Base-by-base conservation (phyloP, 2,797 vertebrate genomes). In the Lepilemur septentrionalis region DNA sequence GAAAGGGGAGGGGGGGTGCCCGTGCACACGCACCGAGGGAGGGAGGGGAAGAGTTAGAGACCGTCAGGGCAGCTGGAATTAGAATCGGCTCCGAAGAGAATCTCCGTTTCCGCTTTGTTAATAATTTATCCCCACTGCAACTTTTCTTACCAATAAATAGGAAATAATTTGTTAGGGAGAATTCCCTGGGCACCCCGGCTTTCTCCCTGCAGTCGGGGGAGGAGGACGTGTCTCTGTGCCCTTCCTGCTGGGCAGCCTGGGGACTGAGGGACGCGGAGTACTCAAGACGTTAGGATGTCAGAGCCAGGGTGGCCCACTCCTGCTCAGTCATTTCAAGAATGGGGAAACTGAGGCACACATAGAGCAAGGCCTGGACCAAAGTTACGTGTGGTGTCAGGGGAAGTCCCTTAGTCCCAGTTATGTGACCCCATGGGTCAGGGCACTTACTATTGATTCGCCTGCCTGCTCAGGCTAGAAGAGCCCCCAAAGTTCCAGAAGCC, bases 71-170 rank as follows among this genome's bases (percentile, higher is more conserved):
- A 0, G 97, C 98, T 97, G 88, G 98, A 98, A 98, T 98, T 98
- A 98, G 98, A 98, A 98, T 97, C 98, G 69, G 97, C 96, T 96
- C 98, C 94, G 96, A 98, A 97, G 97, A 98, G 97, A 98, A 97
- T 98, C 98, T 98, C 98, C 78, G 72, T 98, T 99, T 99, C 98
- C 98, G 97, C 97, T 96, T 97, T 94, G 98, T 99, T 98, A 99
- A 99, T 99, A 99, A 99, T 99, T 99, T 98, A 99, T 98, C 48
- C 97, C 97, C 52, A 93, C 97, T 98, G 98, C 98, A 98, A 98
- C 98, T 98, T 98, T 98, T 98, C 98, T 98, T 98, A 98, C 98
- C 98, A 98, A 98, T 98, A 98, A 98, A 98, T 98, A 98, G 98
- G 99, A 99, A 99, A 98, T 98, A 97, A 98, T 98, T 98, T 98